A percentile compares a stretch with the other conserved stretches of the same genome.
Conservation (phyloP, 2,797 vertebrate genomes). For the Oreochromis grahami region DNA sequence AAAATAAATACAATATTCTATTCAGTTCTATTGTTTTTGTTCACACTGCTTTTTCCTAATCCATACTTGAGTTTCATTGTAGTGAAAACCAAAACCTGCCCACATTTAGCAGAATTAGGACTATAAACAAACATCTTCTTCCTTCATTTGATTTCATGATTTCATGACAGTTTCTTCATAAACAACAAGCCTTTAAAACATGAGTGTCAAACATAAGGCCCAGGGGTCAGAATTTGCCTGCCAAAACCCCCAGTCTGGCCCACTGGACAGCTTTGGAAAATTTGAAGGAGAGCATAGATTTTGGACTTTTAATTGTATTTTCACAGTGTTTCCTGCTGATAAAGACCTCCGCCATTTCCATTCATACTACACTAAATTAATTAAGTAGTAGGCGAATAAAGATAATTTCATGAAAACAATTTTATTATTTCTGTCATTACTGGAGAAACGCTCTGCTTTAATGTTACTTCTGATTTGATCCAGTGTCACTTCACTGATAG, state of each 20-base stretch:
- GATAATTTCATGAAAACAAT: fast-evolving
- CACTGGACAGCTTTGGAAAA: background rate
- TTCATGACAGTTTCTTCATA: background rate
- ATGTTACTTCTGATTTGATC: background rate
- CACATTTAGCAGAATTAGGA: background rate
- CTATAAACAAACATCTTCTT: fast-evolving
- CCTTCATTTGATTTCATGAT: background rate
- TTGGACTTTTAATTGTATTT: background rate
- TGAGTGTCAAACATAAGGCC: background rate
- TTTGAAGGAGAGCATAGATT: background rate
- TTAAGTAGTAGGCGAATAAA: background rate
- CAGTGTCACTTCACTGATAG: background rate
- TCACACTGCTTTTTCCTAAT: background rate
- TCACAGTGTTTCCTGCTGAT: background rate
- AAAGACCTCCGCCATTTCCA: background rate
- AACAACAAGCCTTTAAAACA: background rate
- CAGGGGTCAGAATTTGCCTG: fast-evolving
- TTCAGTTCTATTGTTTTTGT: background rate
- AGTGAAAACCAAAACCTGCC: background rate
- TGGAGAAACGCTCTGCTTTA: background rate
- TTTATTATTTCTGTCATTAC: background rate
- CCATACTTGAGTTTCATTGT: no score
- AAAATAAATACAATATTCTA: background rate
- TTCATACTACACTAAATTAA: background rate
- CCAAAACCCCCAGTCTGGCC: background rate